Conservation (phyloP, 2,113 vertebrate genomes). For the Sigmodon hispidus region DNA sequence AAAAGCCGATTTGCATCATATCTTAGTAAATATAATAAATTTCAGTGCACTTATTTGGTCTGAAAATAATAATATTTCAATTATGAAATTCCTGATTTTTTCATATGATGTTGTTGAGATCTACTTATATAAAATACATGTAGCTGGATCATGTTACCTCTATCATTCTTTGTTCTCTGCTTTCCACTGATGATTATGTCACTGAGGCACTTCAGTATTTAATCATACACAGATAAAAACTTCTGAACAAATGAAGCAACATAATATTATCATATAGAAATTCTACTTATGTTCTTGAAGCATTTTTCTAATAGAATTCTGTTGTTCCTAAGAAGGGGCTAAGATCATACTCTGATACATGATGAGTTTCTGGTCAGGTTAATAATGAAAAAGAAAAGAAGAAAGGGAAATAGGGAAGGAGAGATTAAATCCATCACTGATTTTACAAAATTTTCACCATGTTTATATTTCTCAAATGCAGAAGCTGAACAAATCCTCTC, state of each 20-base stretch:
- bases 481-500: neutral
- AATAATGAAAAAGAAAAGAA: neutral
- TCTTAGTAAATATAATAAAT: neutral
- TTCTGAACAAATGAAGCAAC: neutral
- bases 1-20: neutral
- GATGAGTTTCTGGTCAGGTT: neutral
- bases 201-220: neutral
- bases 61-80: neutral
- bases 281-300: constrained; percentile 10
- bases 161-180: neutral
- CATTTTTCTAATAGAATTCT: neutral
- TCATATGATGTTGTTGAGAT: neutral
- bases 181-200: neutral
- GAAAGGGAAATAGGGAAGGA: neutral
- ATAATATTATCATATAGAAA: neutral
- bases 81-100: neutral
- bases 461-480: neutral
- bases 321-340: neutral
- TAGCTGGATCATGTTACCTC: rapidly evolving
- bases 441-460: neutral
- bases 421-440: neutral
- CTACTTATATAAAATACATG: neutral
- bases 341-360: neutral
- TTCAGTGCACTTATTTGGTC: neutral
- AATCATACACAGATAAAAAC: neutral